These are phyloP conservation scores for Zygothrica quintamaculata DNA, from an alignment of 2,888 invertebrate genomes.

Conservation along the genomic window DNA sequence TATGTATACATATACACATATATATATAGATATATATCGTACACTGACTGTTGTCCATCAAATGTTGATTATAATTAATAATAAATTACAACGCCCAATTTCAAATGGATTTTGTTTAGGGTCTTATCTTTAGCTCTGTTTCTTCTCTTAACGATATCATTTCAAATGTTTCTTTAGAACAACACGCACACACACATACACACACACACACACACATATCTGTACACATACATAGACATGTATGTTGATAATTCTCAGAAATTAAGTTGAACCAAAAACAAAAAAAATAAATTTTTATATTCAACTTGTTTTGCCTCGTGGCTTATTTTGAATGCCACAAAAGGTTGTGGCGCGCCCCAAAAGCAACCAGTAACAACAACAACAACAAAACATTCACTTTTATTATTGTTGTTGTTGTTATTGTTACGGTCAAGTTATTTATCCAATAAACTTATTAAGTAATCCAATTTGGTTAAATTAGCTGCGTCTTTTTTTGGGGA, in stretches of 20 bases:
- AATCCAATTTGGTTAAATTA: conserved; percentile 83
- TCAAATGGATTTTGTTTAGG: conserved; percentile 22
- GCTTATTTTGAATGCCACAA: conserved; percentile 72
- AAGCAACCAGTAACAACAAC: conserved; percentile 34
- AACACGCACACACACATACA: conserved; percentile 37
- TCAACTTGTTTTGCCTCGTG: conserved; percentile 70
- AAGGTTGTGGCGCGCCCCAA: conserved; percentile 76
- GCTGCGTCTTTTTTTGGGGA: conserved; percentile 66
- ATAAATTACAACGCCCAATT: conserved; percentile 70
- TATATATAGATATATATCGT: conserved; percentile 7
- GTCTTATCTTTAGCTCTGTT: conserved; percentile 58
- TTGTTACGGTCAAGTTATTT: conserved; percentile 60
- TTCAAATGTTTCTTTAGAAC: conserved; percentile 70
- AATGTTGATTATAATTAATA: conserved; percentile 67
- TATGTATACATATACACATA: conserved; percentile 2
- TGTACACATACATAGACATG: conserved; percentile 4
- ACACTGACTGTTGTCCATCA: conserved; percentile 53
- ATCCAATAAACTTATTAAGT: conserved; percentile 83
- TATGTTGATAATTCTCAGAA: conserved; percentile 78
- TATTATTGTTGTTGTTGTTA: conserved; percentile 41
- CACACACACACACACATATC: not conserved
- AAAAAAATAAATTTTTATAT: conserved; percentile 35
- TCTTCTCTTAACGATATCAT: conserved; percentile 57
- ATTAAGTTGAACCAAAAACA: conserved; percentile 59
- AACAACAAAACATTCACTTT: conserved; percentile 65